phyloP scores from a whole-genome alignment of 2,797 vertebrate genomes.

The Sitta carolinensis region DNA sequence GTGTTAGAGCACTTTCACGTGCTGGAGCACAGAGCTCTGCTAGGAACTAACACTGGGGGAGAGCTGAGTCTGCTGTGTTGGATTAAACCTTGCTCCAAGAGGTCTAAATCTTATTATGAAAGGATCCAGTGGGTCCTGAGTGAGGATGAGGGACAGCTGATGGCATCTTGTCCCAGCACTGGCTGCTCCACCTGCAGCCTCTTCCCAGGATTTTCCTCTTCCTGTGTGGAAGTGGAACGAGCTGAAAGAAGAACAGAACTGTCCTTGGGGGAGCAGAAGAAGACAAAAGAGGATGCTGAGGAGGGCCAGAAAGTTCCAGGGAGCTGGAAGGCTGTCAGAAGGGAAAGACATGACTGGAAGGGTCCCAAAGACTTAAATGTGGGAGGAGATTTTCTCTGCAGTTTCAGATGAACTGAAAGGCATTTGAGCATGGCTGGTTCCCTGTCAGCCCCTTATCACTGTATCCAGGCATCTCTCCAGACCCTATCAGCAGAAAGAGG shows the following conservation, averaged over 20 bases:
- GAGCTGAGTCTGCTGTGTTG: not conserved
- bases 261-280: not conserved
- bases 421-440: not conserved
- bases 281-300: not conserved
- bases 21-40: not conserved
- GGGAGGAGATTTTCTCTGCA: slow-evolving; percentile 1
- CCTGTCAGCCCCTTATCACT: slow-evolving; percentile 21
- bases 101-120: not conserved
- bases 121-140: not conserved
- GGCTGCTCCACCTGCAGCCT: not conserved
- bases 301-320: not conserved
- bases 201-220: not conserved
- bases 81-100: not conserved
- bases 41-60: not conserved
- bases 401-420: not conserved
- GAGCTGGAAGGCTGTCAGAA: slow-evolving; percentile 25
- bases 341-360: not conserved
- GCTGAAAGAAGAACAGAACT: not conserved
- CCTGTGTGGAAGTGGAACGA: rapidly evolving
- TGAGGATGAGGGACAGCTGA: not conserved
- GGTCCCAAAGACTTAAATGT: not conserved
- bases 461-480: not conserved
- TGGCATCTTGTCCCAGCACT: not conserved
- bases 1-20: not conserved
- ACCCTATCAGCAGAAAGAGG: not conserved